Conservation (phyloP, 2,797 vertebrate species). For the Cirrhinus molitorella region DNA sequence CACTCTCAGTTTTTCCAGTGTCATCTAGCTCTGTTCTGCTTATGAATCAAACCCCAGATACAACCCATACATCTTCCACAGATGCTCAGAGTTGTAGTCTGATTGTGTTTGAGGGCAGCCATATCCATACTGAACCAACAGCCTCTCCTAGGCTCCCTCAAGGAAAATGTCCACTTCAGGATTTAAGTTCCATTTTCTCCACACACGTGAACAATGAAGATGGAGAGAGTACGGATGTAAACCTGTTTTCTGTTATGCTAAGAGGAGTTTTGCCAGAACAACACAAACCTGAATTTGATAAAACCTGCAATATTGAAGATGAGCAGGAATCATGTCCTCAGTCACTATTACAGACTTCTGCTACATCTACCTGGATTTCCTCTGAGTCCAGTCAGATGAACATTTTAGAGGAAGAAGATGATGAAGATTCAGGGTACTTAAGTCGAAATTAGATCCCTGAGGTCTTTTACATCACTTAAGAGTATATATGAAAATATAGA, state of each 20-base stretch:
- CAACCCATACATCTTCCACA: neutral
- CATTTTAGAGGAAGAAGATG: constrained; percentile 2
- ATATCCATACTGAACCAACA: neutral
- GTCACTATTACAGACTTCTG: neutral
- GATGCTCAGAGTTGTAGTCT: neutral
- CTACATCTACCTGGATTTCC: neutral
- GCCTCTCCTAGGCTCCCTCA: neutral
- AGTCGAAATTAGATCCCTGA: neutral
- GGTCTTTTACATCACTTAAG: neutral
- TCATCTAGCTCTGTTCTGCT: neutral
- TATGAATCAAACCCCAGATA: neutral
- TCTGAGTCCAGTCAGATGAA: neutral
- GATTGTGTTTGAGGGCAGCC: neutral
- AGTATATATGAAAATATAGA: neutral
- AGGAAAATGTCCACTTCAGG: neutral
- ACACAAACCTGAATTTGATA: neutral
- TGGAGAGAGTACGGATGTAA: neutral
- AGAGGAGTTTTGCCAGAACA: neutral
- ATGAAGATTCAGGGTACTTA: constrained; percentile 37
- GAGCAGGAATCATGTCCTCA: neutral
- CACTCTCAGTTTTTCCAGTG: neutral
- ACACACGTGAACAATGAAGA: neutral
- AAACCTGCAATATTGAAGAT: neutral
- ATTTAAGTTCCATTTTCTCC: neutral
- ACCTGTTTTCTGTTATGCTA: constrained; percentile 48